Evolutionary conservation across 2,888 invertebrate genomes (phyloP).

Genomic region (Pimpla rufipes): DNA sequence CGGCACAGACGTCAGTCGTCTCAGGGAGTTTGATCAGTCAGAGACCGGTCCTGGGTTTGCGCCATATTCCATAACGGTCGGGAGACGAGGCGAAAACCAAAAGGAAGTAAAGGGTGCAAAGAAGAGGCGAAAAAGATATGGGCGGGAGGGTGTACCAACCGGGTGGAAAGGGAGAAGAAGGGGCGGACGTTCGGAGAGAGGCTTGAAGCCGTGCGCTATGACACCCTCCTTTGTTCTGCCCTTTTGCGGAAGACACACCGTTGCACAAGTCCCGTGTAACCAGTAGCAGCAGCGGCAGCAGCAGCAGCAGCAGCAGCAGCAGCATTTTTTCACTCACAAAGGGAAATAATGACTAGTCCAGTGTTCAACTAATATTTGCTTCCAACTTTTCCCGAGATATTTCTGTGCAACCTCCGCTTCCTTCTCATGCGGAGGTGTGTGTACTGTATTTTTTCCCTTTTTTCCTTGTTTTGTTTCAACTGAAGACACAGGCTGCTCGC

Average conservation of each 20-base stretch:
- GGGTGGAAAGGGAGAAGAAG: constrained; percentile 46
- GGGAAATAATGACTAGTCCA: constrained; percentile 83
- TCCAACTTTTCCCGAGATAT: constrained; percentile 78
- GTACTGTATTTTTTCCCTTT: constrained; percentile 14
- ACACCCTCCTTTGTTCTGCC: constrained; percentile 81
- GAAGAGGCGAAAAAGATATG: constrained; percentile 44
- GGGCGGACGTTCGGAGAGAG: constrained; percentile 55
- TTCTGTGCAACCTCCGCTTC: constrained; percentile 59
- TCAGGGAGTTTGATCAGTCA: constrained; percentile 79
- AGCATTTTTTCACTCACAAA: constrained; percentile 79
- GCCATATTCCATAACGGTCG: constrained; percentile 34
- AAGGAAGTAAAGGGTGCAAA: constrained; percentile 54
- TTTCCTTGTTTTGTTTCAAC: constrained; percentile 37
- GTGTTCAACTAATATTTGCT: constrained; percentile 84
- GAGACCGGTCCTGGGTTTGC: constrained; percentile 72
- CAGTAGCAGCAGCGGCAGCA: background rate
- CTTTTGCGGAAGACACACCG: constrained; percentile 77
- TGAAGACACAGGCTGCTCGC: constrained; percentile 44
- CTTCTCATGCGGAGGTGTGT: background rate
- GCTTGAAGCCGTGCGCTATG: constrained; percentile 72
- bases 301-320: constrained; percentile 25
- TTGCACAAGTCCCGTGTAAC: constrained; percentile 16
- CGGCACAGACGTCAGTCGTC: constrained; percentile 77
- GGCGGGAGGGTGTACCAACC: constrained; percentile 45
- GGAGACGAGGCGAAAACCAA: constrained; percentile 53